These are phyloP conservation scores for Sphaeridia pumilis DNA, from an alignment of 2,888 invertebrate species.

Conservation along the genomic window DNA sequence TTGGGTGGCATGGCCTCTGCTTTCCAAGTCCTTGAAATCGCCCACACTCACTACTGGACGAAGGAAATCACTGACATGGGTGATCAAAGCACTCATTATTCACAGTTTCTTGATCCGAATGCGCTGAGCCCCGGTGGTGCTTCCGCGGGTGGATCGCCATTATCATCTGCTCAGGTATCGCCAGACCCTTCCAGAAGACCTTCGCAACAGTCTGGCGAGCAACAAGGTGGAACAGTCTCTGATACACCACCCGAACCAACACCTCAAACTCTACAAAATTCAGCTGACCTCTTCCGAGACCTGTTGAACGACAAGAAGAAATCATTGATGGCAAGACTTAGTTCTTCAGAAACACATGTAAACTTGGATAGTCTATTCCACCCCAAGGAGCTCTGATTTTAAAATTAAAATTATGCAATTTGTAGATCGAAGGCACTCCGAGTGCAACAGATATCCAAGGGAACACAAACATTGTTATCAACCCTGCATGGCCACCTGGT, in stretches of 20 bases:
- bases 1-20: conserved; percentile 95
- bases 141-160: conserved; percentile 33
- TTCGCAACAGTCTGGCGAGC: conserved; percentile 33
- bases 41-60: conserved; percentile 97
- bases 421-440: conserved; percentile 19
- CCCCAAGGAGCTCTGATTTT: not conserved
- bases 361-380: conserved; percentile 40
- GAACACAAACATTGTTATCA: conserved; percentile 69
- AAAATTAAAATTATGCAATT: conserved; percentile 39
- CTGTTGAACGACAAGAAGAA: conserved; percentile 86
- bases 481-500: conserved; percentile 60
- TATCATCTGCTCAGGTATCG: conserved; percentile 35
- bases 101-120: conserved; percentile 34
- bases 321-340: conserved; percentile 69
- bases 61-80: conserved; percentile 56
- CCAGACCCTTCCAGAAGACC: conserved; percentile 34
- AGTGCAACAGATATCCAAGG: conserved; percentile 23
- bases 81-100: conserved; percentile 31
- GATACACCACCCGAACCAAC: not conserved
- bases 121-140: conserved; percentile 33
- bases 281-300: conserved; percentile 86
- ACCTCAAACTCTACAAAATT: conserved; percentile 37
- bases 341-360: conserved; percentile 84
- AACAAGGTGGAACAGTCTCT: conserved; percentile 13
- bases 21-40: conserved; percentile 75